Base-by-base conservation (phyloP, 2,113 vertebrate species). In the Callipepla squamata region DNA sequence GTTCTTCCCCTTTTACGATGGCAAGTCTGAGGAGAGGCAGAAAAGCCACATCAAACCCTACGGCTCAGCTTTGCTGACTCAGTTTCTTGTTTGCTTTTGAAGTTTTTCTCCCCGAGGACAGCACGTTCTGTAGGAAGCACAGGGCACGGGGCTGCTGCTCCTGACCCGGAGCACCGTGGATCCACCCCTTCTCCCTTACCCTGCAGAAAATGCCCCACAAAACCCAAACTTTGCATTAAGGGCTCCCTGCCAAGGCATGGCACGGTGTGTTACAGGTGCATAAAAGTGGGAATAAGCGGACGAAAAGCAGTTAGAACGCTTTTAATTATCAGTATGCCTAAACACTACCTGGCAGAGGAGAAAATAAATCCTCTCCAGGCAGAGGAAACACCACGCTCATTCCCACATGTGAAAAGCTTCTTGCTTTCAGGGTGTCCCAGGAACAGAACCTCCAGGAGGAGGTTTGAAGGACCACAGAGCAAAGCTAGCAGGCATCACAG, bases 21-120 rank as follows among this genome's bases (percentile, higher is more conserved):
- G 21, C 4, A 11, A 38, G 70, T 16, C 44, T 9, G 17, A 40
- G 72, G 61, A 48, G n/a, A 48, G 20, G 36, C 32, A 65, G 36
- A 30, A 17, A 74, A 19, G 7, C 26, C 19, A 20, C 17, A 25
- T 40, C 18, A 11, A 74, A 59, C 2, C 3, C 4, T 7, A 22
- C 1, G 0, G 4, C 36, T 28, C 1, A 1, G 32, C 66, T 74
- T 47, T 47, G 67, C 79, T 30, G 55, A 1, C 0, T 51, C 32
- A 34, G 42, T 45, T 90, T 32, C 38, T 65, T 32, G 2, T 13
- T 45, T 81, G 7, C 4, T 59, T 48, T 53, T 66, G 44, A 45
- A 66, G 63, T 30, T 66, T 66, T 67, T 67, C 65, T 66, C 42
- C 30, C 30, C 3, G 12, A 67, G 30, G 65, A 32, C 28, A 32